Conservation (phyloP, 2,797 vertebrate genomes). For the Tokudaia tokunoshimensis region DNA sequence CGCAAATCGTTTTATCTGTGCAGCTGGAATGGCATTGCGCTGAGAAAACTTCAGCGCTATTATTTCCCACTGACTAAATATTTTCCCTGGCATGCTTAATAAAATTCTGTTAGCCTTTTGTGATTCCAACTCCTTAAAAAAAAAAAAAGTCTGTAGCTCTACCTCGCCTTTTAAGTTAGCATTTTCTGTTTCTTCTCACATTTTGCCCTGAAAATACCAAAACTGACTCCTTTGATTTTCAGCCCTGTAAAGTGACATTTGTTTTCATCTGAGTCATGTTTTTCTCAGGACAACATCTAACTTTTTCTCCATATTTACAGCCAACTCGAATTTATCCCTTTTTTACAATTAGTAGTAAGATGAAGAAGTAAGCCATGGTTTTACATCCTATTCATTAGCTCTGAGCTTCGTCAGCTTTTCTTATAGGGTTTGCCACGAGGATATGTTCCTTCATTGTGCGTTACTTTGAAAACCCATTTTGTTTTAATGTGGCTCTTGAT, state of each 20-base stretch:
- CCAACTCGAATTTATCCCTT: not conserved
- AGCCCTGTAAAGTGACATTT: not conserved
- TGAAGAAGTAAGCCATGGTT: not conserved
- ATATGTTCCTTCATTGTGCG: not conserved
- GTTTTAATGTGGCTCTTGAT: not conserved
- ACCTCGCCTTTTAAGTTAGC: not conserved
- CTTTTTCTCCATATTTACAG: not conserved
- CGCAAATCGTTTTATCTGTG: not conserved
- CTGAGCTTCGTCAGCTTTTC: not conserved
- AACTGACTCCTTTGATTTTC: not conserved
- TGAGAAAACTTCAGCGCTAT: not conserved
- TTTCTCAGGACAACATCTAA: not conserved
- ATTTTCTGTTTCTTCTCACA: not conserved
- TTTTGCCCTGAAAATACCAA: not conserved
- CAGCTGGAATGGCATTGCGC: not conserved
- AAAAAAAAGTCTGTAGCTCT: not conserved
- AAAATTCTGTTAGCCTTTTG: not conserved
- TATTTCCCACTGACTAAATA: not conserved
- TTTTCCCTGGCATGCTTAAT: conserved; percentile 2
- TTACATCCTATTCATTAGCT: not conserved
- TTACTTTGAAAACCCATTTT: not conserved
- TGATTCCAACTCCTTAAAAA: not conserved
- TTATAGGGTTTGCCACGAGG: not conserved
- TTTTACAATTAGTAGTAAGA: not conserved
- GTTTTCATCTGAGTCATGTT: not conserved